Evolutionary conservation across 2,113 vertebrate genomes (phyloP).

Genomic region (Hippotragus niger): DNA sequence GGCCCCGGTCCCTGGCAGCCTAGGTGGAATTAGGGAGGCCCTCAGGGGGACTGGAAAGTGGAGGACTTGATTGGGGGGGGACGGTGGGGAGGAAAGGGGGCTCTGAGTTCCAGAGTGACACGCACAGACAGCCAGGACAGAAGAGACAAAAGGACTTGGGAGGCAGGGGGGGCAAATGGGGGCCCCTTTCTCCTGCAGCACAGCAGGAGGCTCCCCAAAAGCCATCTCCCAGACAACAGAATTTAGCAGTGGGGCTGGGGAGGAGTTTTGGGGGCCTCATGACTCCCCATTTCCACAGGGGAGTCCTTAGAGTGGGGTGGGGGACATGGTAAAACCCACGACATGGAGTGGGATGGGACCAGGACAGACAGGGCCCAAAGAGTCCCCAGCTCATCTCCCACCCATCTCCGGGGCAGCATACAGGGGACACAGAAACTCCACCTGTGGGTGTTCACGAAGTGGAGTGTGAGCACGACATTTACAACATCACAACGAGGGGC

Average conservation of each 20-base stretch:
- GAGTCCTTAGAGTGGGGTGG: conserved; percentile 16
- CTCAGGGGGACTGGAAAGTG: background rate
- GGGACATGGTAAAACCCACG: background rate
- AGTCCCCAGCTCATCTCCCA: conserved; percentile 40
- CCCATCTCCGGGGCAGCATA: conserved; percentile 59
- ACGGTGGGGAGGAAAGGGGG: background rate
- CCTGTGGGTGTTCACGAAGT: background rate
- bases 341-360: background rate
- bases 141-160: conserved; percentile 41
- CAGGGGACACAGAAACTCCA: conserved; percentile 49
- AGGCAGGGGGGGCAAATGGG: conserved; percentile 8
- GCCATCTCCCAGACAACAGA: conserved; percentile 44
- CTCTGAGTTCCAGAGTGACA: conserved; percentile 53
- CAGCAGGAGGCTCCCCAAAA: conserved; percentile 40
- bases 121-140: conserved; percentile 53
- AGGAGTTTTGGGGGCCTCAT: background rate
- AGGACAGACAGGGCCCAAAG: background rate
- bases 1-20: conserved; percentile 47
- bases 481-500: background rate
- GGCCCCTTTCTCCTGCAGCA: conserved; percentile 52
- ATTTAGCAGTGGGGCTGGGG: background rate
- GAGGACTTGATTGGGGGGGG: conserved; percentile 3
- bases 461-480: background rate
- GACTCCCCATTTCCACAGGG: background rate
- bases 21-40: conserved; percentile 13